Evolutionary conservation across 2,797 vertebrate genomes (phyloP).

Genomic region (Sebastes oblongus): DNA sequence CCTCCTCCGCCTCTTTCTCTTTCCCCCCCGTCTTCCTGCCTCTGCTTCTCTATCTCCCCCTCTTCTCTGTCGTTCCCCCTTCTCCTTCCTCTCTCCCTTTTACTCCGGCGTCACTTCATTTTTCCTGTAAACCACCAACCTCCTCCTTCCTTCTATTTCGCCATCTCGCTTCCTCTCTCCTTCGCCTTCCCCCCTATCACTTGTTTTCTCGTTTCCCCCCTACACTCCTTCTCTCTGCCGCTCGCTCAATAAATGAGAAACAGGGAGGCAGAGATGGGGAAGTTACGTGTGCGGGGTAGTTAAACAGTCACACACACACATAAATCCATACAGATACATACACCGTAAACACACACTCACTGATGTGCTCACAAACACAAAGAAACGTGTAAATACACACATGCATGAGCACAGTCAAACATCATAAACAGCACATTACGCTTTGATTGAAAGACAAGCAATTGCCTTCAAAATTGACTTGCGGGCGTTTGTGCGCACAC

Average conservation of each 20-base stretch:
- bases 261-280: slow-evolving; percentile 83
- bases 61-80: slow-evolving; percentile 22
- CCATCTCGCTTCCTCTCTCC: slow-evolving; percentile 53
- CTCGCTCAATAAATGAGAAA: slow-evolving; percentile 85
- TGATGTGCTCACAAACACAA: slow-evolving; percentile 19
- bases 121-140: slow-evolving; percentile 54
- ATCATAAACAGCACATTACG: slow-evolving; percentile 69
- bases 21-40: slow-evolving; percentile 65
- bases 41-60: slow-evolving; percentile 67
- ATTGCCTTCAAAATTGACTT: slow-evolving; percentile 57
- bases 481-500: not conserved
- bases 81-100: slow-evolving; percentile 49
- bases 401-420: slow-evolving; percentile 49
- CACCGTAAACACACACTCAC: slow-evolving; percentile 8
- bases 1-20: slow-evolving; percentile 68
- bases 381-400: slow-evolving; percentile 46
- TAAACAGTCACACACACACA: slow-evolving; percentile 77
- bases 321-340: slow-evolving; percentile 63
- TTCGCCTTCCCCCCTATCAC: slow-evolving; percentile 65
- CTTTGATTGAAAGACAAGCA: slow-evolving; percentile 69
- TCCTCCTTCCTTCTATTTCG: slow-evolving; percentile 48
- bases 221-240: slow-evolving; percentile 65
- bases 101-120: slow-evolving; percentile 66
- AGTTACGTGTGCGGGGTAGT: slow-evolving; percentile 84
- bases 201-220: slow-evolving; percentile 78